Base-by-base conservation (phyloP, 2,113 vertebrate genomes). In the Dicerorhinus sumatrensis region DNA sequence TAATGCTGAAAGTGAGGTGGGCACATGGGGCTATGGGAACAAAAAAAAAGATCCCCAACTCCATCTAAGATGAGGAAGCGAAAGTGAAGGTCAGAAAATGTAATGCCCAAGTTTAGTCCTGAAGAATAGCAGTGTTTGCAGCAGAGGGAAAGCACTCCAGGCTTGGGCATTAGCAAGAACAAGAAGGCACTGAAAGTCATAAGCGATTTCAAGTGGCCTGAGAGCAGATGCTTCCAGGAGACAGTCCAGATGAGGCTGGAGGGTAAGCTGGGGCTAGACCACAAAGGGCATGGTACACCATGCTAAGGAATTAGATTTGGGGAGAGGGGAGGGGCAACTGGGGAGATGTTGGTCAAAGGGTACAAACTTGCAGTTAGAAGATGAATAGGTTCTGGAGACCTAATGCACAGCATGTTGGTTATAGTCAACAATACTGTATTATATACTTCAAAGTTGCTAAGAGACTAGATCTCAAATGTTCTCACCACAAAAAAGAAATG, bases 401-500 rank as follows among this genome's bases (percentile, higher is more conserved):
- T 18, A 56, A 95, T 31, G 46, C n/a, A 63, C n/a, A 63, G 12
- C 23, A 42, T 2, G 17, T n/a, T 48, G 48, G 84, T 56, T 67
- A 70, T 12, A 92, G 73, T 65, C 73, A 92, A 46, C 11, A 42
- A 56, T 10, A 89, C 0, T 20, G 14, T 77, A 56, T 27, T 16
- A 94, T 11, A 73, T 16, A 46, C 16, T 54, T 80, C 65, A 56
- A 87, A 80, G 51, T 5, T 87, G 27, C 65, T 58, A 88, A 58
- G 21, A 75, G n/a, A 88, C 60, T 81, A 54, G 42, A 73, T 87
- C 46, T 92, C 73, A 81, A 63, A 80, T 46, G 21, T 92, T 81
- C 73, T 81, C 42, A 80, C 36, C 51, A 91, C 75, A 92, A 80
- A 86, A n/a, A 85, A 91, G 51, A 69, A 91, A 91, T 33, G 14